These are phyloP conservation scores for Cherax destructor DNA, from an alignment of 1,140 invertebrate species.

Conservation along the genomic window DNA sequence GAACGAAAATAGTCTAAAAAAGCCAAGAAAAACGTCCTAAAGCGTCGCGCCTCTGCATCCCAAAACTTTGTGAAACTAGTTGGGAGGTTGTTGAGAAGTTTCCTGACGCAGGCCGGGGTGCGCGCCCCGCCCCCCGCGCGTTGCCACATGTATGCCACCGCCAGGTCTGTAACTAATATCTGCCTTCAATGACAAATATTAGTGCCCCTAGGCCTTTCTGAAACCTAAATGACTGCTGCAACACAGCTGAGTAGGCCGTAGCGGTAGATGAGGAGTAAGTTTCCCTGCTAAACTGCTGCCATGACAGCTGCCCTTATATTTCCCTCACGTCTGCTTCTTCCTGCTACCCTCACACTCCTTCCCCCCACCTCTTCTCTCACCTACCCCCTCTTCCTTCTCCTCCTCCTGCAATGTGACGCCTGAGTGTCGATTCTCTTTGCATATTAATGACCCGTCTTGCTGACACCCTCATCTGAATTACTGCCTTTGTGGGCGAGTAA, in stretches of 20 bases:
- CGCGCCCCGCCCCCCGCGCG: constrained; percentile 22
- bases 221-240: constrained; percentile 49
- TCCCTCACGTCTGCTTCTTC: constrained; percentile 8
- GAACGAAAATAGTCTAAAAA: constrained; percentile 47
- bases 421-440: constrained; percentile 57
- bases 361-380: background rate
- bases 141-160: constrained; percentile 20
- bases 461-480: constrained; percentile 51
- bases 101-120: constrained; percentile 60
- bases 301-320: background rate
- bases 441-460: constrained; percentile 58
- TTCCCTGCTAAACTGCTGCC: background rate
- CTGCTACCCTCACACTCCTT: background rate
- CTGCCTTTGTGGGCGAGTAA: constrained; percentile 45
- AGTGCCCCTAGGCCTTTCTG: constrained; percentile 40
- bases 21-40: constrained; percentile 7
- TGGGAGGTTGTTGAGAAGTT: constrained; percentile 65
- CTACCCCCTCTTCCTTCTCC: constrained; percentile 5
- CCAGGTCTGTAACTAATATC: constrained; percentile 47
- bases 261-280: background rate
- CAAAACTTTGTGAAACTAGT: constrained; percentile 69
- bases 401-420: constrained; percentile 40
- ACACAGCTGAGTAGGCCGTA: constrained; percentile 20
- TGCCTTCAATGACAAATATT: constrained; percentile 58
- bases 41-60: constrained; percentile 63